Evolutionary conservation across 2,888 invertebrate genomes (phyloP), one percentile per base, ranked within the genome.

Genomic region (Holacanthella duospinosa): DNA sequence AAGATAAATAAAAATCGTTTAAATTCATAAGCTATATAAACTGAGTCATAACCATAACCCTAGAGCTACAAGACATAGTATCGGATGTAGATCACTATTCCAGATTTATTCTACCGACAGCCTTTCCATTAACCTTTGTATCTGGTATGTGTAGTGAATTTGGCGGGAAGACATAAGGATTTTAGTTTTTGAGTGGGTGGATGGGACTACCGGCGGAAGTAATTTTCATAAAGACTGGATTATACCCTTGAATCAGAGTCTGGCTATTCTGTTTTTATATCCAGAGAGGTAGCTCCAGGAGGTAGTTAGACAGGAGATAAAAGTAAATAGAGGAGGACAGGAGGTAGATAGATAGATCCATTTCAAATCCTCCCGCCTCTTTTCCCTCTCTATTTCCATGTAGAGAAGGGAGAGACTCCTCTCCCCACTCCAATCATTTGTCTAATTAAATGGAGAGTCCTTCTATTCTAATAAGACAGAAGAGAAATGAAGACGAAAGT

Each of bases 401-500:
- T 53, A 53, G 25, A n/a, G n/a, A 36, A 36, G 16, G 36, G 36
- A 16, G 36, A 36, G 16, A 36, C 9, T 36, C 36, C 57, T 64
- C 48, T 59, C 61, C 64, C 58, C 64, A 61, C 66, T 60, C 36
- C 61, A 62, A 64, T 69, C 67, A 69, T 69, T 69, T 68, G 69
- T 69, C 69, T 69, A 69, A 69, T 69, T 69, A 69, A 69, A 67
- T 62, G 65, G 62, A 26, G 29, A 29, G 24, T 29, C 28, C 43
- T 60, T 21, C 36, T 36, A 6, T 36, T 36, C 36, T 16, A 36
- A 36, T 6, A 36, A 36, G 36, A 16, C 16, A 36, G 36, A 36
- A 16, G 16, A 36, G 36, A 16, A 36, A 36, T 36, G 36, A 16
- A 36, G 36, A 36, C 16, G 36, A 36, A 36, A 36, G 36, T 36